These are phyloP conservation scores for Nebria ingens DNA, from an alignment of 1,140 invertebrate species.

Conservation along the genomic window DNA sequence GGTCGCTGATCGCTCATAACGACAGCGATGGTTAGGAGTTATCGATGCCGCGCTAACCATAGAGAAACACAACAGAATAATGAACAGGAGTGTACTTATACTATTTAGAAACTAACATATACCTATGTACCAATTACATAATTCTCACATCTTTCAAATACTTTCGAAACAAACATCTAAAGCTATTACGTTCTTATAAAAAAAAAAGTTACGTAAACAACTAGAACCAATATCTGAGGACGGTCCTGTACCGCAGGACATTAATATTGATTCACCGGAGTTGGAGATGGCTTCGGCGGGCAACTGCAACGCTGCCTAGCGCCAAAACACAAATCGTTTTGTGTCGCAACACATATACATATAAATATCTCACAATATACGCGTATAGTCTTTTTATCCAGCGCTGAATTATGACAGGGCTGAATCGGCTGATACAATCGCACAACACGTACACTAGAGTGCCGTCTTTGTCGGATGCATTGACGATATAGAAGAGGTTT, in stretches of 20 bases:
- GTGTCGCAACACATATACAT: slow-evolving; percentile 7
- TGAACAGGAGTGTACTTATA: no score
- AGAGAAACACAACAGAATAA: not conserved
- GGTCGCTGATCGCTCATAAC: not conserved
- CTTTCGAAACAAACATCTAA: no score
- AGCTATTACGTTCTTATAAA: no score
- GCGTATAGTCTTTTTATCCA: not conserved
- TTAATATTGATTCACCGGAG: slow-evolving; percentile 2
- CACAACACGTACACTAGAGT: no score
- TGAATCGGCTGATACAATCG: not conserved
- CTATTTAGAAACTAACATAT: no score
- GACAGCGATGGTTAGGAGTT: not conserved
- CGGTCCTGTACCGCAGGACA: no score
- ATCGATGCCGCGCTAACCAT: slow-evolving; percentile 2
- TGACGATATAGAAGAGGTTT: no score
- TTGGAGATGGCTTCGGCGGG: not conserved
- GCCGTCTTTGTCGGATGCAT: no score
- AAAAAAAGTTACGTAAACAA: no score
- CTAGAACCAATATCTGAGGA: no score
- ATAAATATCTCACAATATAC: slow-evolving; percentile 8
- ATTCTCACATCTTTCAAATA: no score
- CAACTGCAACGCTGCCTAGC: not conserved
- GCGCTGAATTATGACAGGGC: slow-evolving; percentile 2
- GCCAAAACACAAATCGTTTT: slow-evolving; percentile 9
- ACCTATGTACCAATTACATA: no score